Base-by-base conservation (phyloP, 2,113 vertebrate species). In the Gambusia affinis region DNA sequence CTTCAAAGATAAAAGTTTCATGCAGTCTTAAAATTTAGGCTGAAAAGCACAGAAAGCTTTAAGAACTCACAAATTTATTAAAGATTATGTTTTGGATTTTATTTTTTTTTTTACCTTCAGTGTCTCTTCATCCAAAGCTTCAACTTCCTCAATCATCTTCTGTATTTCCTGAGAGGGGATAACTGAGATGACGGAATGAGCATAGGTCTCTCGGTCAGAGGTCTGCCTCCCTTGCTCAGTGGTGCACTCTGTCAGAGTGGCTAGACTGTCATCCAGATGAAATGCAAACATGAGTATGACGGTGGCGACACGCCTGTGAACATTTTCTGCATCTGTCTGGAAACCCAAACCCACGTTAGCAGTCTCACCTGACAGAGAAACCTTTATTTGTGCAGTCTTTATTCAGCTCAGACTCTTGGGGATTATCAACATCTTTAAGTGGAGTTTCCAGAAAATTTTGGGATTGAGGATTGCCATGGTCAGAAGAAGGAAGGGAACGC, bases 301-400 rank as follows among this genome's bases (percentile, higher is more conserved):
- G 22, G 22, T 24, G 51, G 8, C n/a, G 7, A 57, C 8, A n/a
- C 28, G 3, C 60, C 3, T 12, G 2, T 60, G 60, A 61, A 27
- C 12, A 62, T 12, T 17, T 66, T 47, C 14, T 47, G 44, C 14
- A n/a, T 24, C 31, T 67, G 3, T 60, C 44, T 17, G 14, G 0
- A 57, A 24, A n/a, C 51, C 27, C 17, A 47, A 47, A 47, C 14
- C 5, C 44, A 47, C 19, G 19, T 47, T 19, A 47, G 15, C 17
- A 47, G 12, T 62, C 29, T 42, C 93, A 99, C 98, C 96, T 98
- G 5, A 99, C 94, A 0, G 97, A 98, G 89, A 97, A 99, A 3
- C 96, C 96, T 1, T 79, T 91, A 67, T 97, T 96, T 0, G 67
- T 67, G 12, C 61, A 76, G 28, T 96, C 94, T 4, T 27, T 71